Conservation (phyloP, 2,797 vertebrate genomes). For the Dipus sagitta region DNA sequence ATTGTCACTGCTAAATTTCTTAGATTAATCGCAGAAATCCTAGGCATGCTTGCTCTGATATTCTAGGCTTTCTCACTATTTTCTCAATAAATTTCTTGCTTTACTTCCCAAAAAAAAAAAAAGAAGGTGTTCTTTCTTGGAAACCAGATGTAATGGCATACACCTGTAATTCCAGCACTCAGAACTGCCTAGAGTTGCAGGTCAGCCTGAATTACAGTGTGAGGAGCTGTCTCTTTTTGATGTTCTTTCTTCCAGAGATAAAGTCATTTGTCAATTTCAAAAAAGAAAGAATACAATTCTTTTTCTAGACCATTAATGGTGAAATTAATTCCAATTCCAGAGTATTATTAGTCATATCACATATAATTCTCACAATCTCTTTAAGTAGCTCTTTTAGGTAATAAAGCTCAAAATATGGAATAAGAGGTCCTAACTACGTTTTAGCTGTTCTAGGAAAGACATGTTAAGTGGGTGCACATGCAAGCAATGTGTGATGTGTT, state of each 20-base stretch:
- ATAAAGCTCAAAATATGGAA: constrained; percentile 6
- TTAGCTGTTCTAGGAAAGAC: constrained; percentile 29
- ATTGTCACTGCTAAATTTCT: too few relatives aligned
- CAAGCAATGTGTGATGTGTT: neutral
- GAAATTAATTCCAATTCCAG: constrained; percentile 49
- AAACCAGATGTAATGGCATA: neutral
- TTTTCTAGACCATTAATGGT: constrained; percentile 32
- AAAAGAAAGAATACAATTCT: constrained; percentile 27
- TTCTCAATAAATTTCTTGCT: too few relatives aligned
- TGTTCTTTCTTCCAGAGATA: neutral
- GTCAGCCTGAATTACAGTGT: neutral
- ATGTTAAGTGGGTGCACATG: neutral
- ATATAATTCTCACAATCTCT: constrained; percentile 13
- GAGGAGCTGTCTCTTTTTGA: neutral
- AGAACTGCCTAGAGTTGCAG: neutral
- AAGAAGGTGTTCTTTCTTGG: neutral
- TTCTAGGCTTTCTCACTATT: too few relatives aligned
- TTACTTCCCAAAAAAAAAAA: too few relatives aligned
- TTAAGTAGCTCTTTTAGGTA: constrained; percentile 36
- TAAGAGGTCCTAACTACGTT: constrained; percentile 1
- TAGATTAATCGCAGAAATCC: too few relatives aligned
- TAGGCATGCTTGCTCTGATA: too few relatives aligned
- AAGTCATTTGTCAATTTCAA: constrained; percentile 33
- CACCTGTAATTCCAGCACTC: neutral
- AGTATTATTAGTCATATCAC: neutral